A percentile compares a stretch with the other conserved stretches of the same genome.
These are phyloP conservation scores for Lasioglossum villosulum DNA, from an alignment of 2,888 invertebrate species.

Conservation along the genomic window DNA sequence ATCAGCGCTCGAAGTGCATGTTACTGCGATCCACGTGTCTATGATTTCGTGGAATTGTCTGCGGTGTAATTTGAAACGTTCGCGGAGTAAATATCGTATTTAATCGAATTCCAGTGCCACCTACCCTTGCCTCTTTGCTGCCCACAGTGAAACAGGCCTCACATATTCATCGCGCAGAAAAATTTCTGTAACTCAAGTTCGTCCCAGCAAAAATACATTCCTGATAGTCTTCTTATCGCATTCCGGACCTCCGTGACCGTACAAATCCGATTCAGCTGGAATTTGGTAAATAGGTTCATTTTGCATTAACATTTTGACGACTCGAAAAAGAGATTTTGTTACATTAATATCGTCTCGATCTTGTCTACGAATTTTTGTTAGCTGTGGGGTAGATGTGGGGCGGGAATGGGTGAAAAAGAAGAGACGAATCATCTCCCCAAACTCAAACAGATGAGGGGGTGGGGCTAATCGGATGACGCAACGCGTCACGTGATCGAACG, in stretches of 20 bases:
- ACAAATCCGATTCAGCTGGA: too few species aligned
- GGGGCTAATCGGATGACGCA: too few species aligned
- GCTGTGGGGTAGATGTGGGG: too few species aligned
- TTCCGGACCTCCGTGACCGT: neutral
- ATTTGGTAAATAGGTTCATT: too few species aligned
- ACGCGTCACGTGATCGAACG: too few species aligned
- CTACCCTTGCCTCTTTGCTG: neutral
- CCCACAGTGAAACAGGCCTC: neutral
- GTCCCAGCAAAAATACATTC: neutral
- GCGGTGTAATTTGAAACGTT: conserved; percentile 29
- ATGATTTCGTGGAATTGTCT: conserved; percentile 50
- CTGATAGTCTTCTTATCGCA: neutral
- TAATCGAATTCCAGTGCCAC: conserved; percentile 19
- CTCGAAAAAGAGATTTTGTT: too few species aligned
- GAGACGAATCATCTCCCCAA: too few species aligned
- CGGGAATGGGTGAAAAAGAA: too few species aligned
- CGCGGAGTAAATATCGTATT: conserved; percentile 15
- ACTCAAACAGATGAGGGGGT: too few species aligned
- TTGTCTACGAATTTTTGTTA: too few species aligned
- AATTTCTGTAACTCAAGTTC: neutral
- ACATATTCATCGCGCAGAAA: neutral
- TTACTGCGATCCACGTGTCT: conserved; percentile 37
- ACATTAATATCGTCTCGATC: too few species aligned
- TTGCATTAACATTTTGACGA: too few species aligned
- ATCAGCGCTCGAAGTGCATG: conserved; percentile 61